Evolutionary conservation across 2,797 vertebrate genomes (phyloP).

Genomic region (Ibycter americanus): DNA sequence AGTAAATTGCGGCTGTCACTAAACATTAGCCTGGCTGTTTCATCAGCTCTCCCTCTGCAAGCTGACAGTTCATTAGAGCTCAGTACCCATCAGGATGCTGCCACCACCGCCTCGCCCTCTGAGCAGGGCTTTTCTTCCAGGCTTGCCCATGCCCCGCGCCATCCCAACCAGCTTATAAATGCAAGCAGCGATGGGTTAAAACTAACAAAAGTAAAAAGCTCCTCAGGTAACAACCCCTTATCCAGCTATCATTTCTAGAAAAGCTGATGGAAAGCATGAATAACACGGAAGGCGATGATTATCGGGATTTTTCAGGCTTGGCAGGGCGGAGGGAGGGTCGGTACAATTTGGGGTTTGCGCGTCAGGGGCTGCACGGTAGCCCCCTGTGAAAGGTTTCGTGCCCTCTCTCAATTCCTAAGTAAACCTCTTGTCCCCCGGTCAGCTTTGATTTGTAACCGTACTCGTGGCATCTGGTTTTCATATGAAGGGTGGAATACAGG

Average conservation of each 20-base stretch:
- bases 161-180: neutral
- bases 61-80: neutral
- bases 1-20: neutral
- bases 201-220: neutral
- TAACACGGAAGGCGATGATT: neutral
- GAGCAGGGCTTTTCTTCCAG: neutral
- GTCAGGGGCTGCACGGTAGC: conserved; percentile 31
- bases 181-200: neutral
- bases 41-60: neutral
- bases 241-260: neutral
- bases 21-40: neutral
- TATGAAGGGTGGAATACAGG: conserved; percentile 52
- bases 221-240: neutral
- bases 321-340: neutral
- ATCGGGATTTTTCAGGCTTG: neutral
- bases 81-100: neutral
- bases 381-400: conserved; percentile 9
- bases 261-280: neutral
- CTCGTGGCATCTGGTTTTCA: conserved; percentile 72
- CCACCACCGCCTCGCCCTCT: neutral
- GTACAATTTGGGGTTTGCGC: neutral
- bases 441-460: conserved; percentile 62
- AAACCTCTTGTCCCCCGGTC: conserved; percentile 54
- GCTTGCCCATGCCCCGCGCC: neutral
- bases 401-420: conserved; percentile 33